Base-by-base conservation (phyloP, 2,113 vertebrate genomes). In the Myrmophylax atrothorax region DNA sequence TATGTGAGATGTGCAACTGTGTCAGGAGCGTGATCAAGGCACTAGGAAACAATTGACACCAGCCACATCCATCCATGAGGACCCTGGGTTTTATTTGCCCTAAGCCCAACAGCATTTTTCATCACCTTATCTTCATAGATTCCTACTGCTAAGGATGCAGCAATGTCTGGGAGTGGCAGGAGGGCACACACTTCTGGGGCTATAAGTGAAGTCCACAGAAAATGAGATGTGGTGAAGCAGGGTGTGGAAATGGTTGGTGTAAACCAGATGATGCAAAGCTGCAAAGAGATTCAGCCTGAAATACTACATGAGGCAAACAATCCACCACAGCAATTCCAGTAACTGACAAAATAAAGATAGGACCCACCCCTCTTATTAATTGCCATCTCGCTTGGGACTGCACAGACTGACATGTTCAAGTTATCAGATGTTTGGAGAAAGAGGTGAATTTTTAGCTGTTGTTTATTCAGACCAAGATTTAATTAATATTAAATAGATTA, bases 401-500 rank as follows among this genome's bases (percentile, higher is more conserved):
- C 58, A 35, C 33, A 56, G 88, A 49, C 62, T 79, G 66, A 38
- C 37, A 53, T 31, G 44, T 90, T 79, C 82, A 69, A 66, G n/a
- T 76, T 90, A 90, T 53, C 87, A 83, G 52, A 87, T 85, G 40
- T 91, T 85, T 91, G 49, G 79, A 73, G 82, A 49, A 82, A 91
- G 84, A 94, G 49, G 53, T 87, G 82, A 87, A 78, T 58, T 91
- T 96, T 93, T 64, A 85, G 74, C 58, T 76, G 66, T 78, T 96
- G 93, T 95, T 95, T 95, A 91, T 91, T 83, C 94, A 90, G 87
- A 85, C 53, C 24, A 73, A 90, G 70, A 87, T 94, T 93, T 95
- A 97, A 95, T 97, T 94, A 96, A 96, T 95, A 97, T 91, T 97
- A 96, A 93, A 84, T 82, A 95, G 82, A 94, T 91, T 96, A 95